phyloP scores from a whole-genome alignment of 1,140 invertebrate genomes.

The Sminthurinus signatus region DNA sequence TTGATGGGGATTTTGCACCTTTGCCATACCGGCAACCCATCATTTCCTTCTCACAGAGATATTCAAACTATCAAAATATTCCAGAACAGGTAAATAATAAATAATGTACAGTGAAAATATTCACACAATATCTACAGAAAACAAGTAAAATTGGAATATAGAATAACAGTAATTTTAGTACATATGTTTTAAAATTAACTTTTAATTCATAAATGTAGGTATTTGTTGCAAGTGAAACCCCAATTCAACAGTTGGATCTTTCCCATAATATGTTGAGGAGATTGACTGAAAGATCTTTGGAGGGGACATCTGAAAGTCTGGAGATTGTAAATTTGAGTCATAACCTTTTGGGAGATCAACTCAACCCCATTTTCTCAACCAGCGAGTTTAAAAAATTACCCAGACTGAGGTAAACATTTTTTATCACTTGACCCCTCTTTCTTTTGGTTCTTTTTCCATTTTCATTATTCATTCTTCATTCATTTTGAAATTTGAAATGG shows the following conservation, averaged over 20 bases:
- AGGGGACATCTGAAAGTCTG: conserved; percentile 58
- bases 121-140: too few relatives aligned
- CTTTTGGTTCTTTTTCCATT: too few relatives aligned
- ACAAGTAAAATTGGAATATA: too few relatives aligned
- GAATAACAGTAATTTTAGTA: too few relatives aligned
- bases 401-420: conserved; percentile 61
- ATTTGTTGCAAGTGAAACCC: conserved; percentile 56
- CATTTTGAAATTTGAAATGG: too few relatives aligned
- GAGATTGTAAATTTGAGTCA: conserved; percentile 65
- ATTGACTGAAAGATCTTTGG: conserved; percentile 66
- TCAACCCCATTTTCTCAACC: conserved; percentile 82
- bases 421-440: too few relatives aligned
- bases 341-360: conserved; percentile 76
- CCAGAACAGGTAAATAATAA: conserved; percentile 62
- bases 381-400: conserved; percentile 70
- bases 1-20: conserved; percentile 61
- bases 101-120: too few relatives aligned
- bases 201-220: too few relatives aligned
- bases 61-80: conserved; percentile 68
- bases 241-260: conserved; percentile 67
- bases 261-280: conserved; percentile 72
- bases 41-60: conserved; percentile 64
- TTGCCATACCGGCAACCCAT: conserved; percentile 66
- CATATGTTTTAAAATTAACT: too few relatives aligned
- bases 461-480: too few relatives aligned